Evolutionary conservation across 2,113 vertebrate species (phyloP).

Genomic region (Myanophis thanlyinensis): DNA sequence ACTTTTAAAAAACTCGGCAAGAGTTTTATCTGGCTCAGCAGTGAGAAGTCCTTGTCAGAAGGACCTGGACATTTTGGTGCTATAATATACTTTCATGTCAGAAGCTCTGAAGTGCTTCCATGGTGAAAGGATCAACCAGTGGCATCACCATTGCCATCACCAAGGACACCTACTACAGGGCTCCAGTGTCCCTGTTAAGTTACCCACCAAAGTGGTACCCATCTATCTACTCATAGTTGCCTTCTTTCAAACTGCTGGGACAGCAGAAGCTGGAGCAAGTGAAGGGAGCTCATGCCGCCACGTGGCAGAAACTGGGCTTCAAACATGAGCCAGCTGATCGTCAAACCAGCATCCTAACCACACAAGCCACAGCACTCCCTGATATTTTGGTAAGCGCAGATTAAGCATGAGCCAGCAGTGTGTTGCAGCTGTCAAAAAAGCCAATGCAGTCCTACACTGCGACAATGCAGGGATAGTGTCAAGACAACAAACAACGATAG

Average conservation of each 20-base stretch:
- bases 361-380: no score
- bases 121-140: background rate
- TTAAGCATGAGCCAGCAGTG: background rate
- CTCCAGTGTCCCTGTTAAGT: background rate
- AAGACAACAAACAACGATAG: background rate
- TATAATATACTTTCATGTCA: background rate
- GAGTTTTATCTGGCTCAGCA: background rate
- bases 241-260: background rate
- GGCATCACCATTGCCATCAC: background rate
- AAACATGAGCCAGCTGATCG: no score
- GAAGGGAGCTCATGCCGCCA: background rate
- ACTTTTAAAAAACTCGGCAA: background rate
- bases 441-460: background rate
- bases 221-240: background rate
- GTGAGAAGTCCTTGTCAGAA: background rate
- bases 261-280: background rate
- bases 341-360: no score
- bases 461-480: background rate
- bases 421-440: background rate
- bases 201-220: background rate
- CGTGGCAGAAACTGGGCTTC: background rate
- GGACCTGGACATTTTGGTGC: background rate
- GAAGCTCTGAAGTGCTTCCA: background rate
- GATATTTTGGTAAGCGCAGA: background rate
- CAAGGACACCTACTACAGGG: background rate